Evolutionary conservation across 2,113 vertebrate genomes (phyloP).

Genomic region (Cynopterus brachyotis): DNA sequence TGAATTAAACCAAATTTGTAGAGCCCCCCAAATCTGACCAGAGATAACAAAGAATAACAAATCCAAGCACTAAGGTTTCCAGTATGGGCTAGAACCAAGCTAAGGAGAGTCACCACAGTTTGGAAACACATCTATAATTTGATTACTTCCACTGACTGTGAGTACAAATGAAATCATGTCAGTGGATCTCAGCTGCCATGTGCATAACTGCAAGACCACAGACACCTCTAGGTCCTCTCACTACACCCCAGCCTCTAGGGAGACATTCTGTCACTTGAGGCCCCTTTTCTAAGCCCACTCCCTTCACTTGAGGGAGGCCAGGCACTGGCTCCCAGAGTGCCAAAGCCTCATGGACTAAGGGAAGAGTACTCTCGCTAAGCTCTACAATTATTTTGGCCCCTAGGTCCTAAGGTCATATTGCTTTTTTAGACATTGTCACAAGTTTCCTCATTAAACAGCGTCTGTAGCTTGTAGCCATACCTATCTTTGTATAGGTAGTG

Average conservation of each 20-base stretch:
- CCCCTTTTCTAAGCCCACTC: neutral
- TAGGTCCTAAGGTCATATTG: neutral
- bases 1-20: neutral
- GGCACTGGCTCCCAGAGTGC: neutral
- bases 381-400: neutral
- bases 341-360: neutral
- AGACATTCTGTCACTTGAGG: neutral
- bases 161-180: neutral
- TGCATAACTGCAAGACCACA: neutral
- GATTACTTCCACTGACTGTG: neutral
- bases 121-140: neutral
- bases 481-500: neutral
- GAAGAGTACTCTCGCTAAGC: neutral
- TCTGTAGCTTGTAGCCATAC: neutral
- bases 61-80: slow-evolving; percentile 1
- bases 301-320: neutral
- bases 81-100: neutral
- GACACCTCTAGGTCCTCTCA: neutral
- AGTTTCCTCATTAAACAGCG: neutral
- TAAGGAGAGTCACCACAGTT: neutral
- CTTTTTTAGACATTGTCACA: neutral
- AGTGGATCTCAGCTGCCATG: neutral
- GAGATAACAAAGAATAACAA: neutral
- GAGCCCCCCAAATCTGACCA: neutral
- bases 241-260: neutral